These are phyloP conservation scores for Hemibagrus guttatus DNA, from an alignment of 2,797 vertebrate species.

Conservation along the genomic window DNA sequence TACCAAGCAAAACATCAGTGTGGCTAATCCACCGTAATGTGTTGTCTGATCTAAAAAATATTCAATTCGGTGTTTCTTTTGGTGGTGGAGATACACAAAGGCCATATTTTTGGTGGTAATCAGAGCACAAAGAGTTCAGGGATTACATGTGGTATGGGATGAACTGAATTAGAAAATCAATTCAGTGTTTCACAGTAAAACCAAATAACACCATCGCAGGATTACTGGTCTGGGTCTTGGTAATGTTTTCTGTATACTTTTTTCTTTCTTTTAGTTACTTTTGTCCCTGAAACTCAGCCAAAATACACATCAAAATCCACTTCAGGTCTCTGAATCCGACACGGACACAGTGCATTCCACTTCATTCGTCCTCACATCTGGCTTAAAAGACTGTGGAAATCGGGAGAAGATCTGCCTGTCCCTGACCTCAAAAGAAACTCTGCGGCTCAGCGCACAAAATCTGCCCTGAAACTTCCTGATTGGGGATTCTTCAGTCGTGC, in stretches of 20 bases:
- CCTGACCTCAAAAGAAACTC: conserved; percentile 22
- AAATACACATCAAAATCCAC: conserved; percentile 33
- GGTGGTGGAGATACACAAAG: background rate
- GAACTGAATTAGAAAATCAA: background rate
- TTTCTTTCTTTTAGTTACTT: background rate
- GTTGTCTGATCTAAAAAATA: background rate
- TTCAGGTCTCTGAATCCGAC: conserved; percentile 31
- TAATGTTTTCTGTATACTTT: background rate
- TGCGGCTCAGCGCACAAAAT: conserved; percentile 6
- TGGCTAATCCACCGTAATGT: conserved; percentile 7
- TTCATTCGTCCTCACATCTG: conserved; percentile 32
- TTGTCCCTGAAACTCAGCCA: conserved; percentile 4
- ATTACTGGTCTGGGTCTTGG: background rate
- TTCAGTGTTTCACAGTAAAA: background rate
- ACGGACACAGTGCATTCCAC: conserved; percentile 22
- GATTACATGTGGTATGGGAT: background rate
- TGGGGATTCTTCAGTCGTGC: background rate
- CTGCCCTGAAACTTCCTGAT: conserved; percentile 5
- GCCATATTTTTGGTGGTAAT: background rate
- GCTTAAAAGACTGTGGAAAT: conserved; percentile 37
- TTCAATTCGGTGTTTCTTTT: conserved; percentile 21
- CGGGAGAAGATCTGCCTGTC: conserved; percentile 9
- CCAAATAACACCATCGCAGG: background rate
- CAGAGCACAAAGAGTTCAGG: conserved; percentile 14
- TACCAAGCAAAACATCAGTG: background rate